Base-by-base conservation (phyloP, 2,113 vertebrate genomes). In the Lophius piscatorius region DNA sequence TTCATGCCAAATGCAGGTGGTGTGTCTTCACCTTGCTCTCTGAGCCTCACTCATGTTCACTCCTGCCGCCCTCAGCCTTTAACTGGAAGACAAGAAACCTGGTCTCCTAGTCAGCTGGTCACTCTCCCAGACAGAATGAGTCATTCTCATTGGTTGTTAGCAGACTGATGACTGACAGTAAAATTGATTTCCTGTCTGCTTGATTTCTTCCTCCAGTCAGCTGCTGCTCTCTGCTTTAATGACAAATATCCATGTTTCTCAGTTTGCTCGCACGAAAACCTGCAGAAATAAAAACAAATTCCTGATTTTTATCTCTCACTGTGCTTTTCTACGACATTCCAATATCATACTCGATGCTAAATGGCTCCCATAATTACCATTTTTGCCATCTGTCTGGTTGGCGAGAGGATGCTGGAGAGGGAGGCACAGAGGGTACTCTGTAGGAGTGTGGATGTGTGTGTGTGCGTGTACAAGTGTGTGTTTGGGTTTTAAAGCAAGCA, bases 341-440 rank as follows among this genome's bases (percentile, higher is more conserved):
- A 24, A 63, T 50, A 48, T 44, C 47, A 68, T 26, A 44, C 42
- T 63, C 14, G 52, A 60, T 47, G 31, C 9, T 38, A 54, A 80
- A 63, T 60, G 47, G 29, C 23, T 67, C 29, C 51, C 26, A 44
- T 70, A 59, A 66, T 73, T 55, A 65, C 63, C 60, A 66, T 66
- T 29, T 79, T 42, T 60, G 56, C 80, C 69, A 74, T 83, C 76
- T 79, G 69, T 47, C 48, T 39, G 39, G 28, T 24, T 47, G 67
- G 62, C 28, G 62, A 71, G 58, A 58, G 42, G 28, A 13, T 55
- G 48, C 11, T 54, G 50, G 29, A 58, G 45, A 58, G 38, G 28
- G 31, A 16, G 20, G 39, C 59, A 52, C 28, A 29, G 36, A 55
- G 42, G 51, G 57, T 65, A 31, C 29, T 10, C 29, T 31, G 29